A percentile compares a stretch with the other conserved stretches of the same genome.
These are phyloP conservation scores for Dynastes hyllus DNA, from an alignment of 2,888 invertebrate genomes.

Conservation along the genomic window DNA sequence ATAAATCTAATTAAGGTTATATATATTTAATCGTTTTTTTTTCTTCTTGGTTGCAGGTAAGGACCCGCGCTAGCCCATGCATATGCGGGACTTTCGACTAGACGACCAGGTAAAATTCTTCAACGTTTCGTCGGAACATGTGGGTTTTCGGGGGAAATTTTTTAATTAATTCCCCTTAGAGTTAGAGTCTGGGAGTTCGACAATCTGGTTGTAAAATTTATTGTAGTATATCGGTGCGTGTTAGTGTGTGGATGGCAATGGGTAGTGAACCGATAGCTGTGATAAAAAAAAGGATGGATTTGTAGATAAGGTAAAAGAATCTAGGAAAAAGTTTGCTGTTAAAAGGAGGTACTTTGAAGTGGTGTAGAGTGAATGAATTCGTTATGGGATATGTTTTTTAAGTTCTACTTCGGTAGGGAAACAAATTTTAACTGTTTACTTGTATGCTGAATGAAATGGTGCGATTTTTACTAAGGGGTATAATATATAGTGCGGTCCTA, in stretches of 20 bases:
- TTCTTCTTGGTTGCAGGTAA: constrained; percentile 32
- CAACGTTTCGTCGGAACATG: constrained; percentile 4
- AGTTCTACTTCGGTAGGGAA: too few species aligned
- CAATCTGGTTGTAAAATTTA: constrained; percentile 26
- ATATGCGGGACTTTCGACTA: neutral
- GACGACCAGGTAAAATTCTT: constrained; percentile 31
- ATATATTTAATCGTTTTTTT: constrained; percentile 11
- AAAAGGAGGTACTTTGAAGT: too few species aligned
- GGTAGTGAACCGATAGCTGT: too few species aligned
- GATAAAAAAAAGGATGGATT: neutral
- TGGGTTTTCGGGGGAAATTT: constrained; percentile 23
- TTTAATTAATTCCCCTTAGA: constrained; percentile 22
- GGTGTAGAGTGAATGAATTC: too few species aligned
- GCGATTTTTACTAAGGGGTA: too few species aligned
- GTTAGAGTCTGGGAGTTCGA: neutral
- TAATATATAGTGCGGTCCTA: too few species aligned
- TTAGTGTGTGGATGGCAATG: neutral
- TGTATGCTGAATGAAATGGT: too few species aligned
- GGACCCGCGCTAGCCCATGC: neutral
- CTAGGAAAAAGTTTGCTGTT: too few species aligned
- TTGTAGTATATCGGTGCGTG: neutral
- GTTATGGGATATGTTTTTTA: too few species aligned
- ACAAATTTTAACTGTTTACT: too few species aligned
- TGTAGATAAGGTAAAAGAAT: too few species aligned
- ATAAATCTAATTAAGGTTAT: constrained; percentile 37